Evolutionary conservation across 2,888 invertebrate genomes (phyloP).

Genomic region (Protonemura montana): DNA sequence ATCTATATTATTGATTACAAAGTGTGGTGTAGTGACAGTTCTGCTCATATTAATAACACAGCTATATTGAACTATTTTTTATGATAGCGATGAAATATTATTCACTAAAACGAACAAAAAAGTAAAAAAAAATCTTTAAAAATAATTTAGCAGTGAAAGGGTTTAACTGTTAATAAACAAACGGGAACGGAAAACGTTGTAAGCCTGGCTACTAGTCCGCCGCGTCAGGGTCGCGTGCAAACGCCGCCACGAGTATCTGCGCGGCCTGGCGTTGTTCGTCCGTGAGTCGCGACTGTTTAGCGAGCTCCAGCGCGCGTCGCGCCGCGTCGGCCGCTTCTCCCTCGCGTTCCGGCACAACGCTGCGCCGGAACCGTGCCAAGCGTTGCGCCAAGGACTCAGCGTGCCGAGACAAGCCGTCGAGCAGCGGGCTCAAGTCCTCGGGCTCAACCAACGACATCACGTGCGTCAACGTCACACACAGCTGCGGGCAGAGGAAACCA

Average conservation of each 20-base stretch:
- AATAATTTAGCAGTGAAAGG: too few relatives aligned
- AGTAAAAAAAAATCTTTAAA: too few relatives aligned
- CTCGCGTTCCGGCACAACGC: slow-evolving; percentile 60
- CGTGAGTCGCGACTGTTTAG: slow-evolving; percentile 39
- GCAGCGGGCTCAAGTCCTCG: slow-evolving; percentile 67
- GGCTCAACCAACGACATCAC: slow-evolving; percentile 67
- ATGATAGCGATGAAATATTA: too few relatives aligned
- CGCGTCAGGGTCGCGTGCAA: slow-evolving; percentile 42
- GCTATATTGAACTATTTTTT: too few relatives aligned
- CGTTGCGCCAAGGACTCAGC: slow-evolving; percentile 57
- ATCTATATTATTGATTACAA: too few relatives aligned
- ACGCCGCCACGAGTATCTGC: slow-evolving; percentile 38
- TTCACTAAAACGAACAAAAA: too few relatives aligned
- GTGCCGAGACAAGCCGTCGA: slow-evolving; percentile 63
- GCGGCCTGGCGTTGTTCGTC: slow-evolving; percentile 44
- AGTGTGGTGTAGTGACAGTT: too few relatives aligned
- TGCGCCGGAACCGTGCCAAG: slow-evolving; percentile 57
- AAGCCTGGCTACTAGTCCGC: too few relatives aligned
- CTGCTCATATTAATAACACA: too few relatives aligned
- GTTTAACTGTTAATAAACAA: too few relatives aligned
- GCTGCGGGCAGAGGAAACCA: too few relatives aligned
- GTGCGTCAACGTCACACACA: slow-evolving; percentile 79
- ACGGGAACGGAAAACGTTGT: too few relatives aligned
- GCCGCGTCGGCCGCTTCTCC: slow-evolving; percentile 52
- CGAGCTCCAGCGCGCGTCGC: slow-evolving; percentile 37